Conservation (phyloP, 1,140 invertebrate genomes). For the Theocolax elegans region DNA sequence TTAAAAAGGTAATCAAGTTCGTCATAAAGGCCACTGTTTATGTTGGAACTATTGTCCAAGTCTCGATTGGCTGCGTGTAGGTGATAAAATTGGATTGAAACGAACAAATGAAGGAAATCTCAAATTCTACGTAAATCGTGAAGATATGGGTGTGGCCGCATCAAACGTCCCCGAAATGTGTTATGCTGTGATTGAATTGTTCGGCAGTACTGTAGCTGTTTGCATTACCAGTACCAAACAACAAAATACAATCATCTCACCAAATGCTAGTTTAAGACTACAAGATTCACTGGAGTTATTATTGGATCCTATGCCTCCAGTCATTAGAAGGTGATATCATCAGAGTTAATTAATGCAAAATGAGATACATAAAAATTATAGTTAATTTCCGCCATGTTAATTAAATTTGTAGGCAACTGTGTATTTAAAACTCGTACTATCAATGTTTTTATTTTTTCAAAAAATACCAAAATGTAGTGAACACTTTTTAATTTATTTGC, state of each 20-base stretch:
- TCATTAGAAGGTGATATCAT: constrained; percentile 57
- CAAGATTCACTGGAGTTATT: constrained; percentile 75
- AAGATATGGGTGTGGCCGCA: constrained; percentile 86
- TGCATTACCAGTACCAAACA: constrained; percentile 71
- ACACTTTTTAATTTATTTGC: no score
- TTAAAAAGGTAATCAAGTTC: constrained; percentile 73
- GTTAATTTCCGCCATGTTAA: no score
- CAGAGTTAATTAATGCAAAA: no score
- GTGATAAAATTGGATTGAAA: constrained; percentile 78
- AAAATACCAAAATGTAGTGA: no score
- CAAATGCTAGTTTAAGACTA: constrained; percentile 70
- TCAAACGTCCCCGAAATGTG: constrained; percentile 82
- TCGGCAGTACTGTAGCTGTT: constrained; percentile 75
- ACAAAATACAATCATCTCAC: constrained; percentile 65
- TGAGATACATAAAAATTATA: no score
- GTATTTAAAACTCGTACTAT: no score
- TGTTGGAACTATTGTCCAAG: constrained; percentile 77
- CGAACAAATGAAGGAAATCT: constrained; percentile 72
- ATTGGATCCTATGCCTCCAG: constrained; percentile 69
- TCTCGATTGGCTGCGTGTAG: constrained; percentile 81
- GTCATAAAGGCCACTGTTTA: constrained; percentile 71
- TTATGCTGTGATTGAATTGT: constrained; percentile 80
- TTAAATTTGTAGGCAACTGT: no score
- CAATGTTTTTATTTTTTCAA: constrained; percentile 13
- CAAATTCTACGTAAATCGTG: constrained; percentile 79